Evolutionary conservation across 2,113 vertebrate genomes (phyloP).

Genomic region (Phrynocephalus versicolor): DNA sequence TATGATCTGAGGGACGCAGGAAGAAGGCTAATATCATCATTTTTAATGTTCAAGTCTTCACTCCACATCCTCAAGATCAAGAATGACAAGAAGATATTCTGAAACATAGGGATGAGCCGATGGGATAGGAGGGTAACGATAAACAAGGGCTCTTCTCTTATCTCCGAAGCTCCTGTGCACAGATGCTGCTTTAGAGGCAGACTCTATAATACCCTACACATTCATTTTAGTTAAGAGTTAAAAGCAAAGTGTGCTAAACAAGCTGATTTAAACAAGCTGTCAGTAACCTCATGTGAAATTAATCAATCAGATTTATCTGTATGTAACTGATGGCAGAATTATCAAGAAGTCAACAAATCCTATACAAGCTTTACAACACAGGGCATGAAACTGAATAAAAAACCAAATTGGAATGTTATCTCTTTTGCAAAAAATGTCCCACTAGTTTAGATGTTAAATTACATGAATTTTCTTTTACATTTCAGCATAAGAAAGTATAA

Average conservation of each 20-base stretch:
- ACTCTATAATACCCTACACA: background rate
- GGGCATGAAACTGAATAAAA: background rate
- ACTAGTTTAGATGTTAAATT: background rate
- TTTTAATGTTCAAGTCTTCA: too few relatives aligned
- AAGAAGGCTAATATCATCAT: too few relatives aligned
- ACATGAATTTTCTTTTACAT: background rate
- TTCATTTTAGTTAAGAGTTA: background rate
- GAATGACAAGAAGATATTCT: background rate
- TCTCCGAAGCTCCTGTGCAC: background rate
- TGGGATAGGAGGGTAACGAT: background rate
- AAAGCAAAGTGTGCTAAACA: background rate
- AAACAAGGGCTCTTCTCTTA: background rate
- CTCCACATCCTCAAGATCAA: too few relatives aligned
- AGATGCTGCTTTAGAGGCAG: background rate
- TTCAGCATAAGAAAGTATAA: background rate
- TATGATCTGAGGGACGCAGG: background rate
- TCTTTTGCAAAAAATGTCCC: background rate
- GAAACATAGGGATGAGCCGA: background rate
- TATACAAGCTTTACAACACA: slow-evolving; percentile 16
- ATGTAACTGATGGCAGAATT: background rate
- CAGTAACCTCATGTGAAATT: background rate
- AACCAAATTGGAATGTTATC: background rate
- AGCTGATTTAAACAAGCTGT: background rate
- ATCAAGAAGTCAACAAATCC: background rate
- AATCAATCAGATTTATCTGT: background rate